Evolutionary conservation across 2,797 vertebrate species (phyloP).

Genomic region (Onychomys leucogaster): DNA sequence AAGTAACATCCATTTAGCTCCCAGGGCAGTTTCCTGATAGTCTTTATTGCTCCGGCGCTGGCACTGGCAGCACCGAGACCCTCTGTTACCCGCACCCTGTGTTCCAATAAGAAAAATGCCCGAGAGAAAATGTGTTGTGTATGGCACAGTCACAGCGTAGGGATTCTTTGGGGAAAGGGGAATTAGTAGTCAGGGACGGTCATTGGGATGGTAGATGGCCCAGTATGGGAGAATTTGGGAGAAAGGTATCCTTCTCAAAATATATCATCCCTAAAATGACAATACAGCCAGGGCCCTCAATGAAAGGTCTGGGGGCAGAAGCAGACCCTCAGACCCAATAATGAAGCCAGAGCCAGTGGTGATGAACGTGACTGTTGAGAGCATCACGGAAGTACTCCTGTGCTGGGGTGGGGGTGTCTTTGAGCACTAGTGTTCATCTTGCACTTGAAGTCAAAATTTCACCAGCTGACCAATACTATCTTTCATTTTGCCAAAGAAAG

Average conservation of each 20-base stretch:
- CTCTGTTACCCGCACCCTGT: not conserved
- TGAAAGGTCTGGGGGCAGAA: not conserved
- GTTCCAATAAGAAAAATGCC: not conserved
- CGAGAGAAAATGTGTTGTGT: not conserved
- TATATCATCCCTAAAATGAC: not conserved
- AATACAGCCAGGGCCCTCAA: not conserved
- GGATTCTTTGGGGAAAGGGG: not conserved
- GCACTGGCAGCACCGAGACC: not conserved
- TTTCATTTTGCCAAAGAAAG: constrained; percentile 30
- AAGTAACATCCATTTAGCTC: constrained; percentile 48
- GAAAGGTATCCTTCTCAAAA: not conserved
- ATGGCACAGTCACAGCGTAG: not conserved
- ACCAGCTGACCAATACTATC: not conserved
- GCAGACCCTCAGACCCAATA: not conserved
- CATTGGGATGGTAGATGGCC: not conserved
- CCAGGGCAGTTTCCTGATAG: not conserved
- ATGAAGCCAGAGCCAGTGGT: not conserved
- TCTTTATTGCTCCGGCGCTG: not conserved
- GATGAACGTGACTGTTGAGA: not conserved
- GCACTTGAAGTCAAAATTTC: not conserved
- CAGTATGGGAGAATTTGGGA: not conserved
- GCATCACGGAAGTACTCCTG: rapidly evolving
- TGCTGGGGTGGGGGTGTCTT: not conserved
- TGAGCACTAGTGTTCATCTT: not conserved
- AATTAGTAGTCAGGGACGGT: not conserved